Evolutionary conservation across 2,797 vertebrate species (phyloP).

Genomic region (Molossus molossus): DNA sequence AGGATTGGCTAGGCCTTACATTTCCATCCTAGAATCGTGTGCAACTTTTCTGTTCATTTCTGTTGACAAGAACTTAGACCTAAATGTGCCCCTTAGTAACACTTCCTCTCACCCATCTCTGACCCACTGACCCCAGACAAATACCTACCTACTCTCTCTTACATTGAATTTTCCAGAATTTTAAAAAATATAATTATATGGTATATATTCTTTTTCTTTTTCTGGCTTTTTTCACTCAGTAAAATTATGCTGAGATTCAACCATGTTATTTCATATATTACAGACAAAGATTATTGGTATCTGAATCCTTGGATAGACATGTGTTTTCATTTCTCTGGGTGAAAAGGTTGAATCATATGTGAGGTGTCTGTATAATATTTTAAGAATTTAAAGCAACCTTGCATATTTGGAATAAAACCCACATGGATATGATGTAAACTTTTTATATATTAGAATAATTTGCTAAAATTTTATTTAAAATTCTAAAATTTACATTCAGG

Average conservation of each 20-base stretch:
- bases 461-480: background rate
- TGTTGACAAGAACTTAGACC: background rate
- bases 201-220: background rate
- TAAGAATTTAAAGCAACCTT: background rate
- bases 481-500: background rate
- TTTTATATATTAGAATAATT: background rate
- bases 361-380: background rate
- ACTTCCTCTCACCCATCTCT: background rate
- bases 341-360: background rate
- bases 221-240: background rate
- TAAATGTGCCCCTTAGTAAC: background rate
- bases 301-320: background rate
- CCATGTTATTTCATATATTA: background rate
- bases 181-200: background rate
- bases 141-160: background rate
- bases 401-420: background rate
- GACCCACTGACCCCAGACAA: background rate
- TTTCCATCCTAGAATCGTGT: background rate
- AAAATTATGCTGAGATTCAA: background rate
- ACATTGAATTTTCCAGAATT: background rate
- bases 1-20: background rate
- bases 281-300: background rate
- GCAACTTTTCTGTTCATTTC: background rate
- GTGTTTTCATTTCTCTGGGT: background rate
- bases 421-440: background rate